Percentiles rank a stretch among this genome's conserved stretches.
Conservation (phyloP, 2,113 vertebrate species). For the Columba janthina region DNA sequence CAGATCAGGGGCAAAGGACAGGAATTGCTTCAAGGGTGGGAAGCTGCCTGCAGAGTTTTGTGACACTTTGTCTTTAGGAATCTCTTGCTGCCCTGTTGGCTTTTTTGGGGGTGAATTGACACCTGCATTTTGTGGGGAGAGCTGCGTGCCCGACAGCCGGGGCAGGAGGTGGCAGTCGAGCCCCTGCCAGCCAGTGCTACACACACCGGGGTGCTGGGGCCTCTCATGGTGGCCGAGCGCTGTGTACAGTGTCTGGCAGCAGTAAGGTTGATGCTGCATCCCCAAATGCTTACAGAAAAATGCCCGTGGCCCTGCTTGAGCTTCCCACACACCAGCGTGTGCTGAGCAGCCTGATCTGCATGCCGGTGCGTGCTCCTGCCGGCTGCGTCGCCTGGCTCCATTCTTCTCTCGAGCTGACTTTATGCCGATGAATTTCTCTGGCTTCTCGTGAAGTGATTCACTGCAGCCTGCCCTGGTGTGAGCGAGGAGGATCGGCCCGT, state of each 20-base stretch:
- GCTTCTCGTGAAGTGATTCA: background rate
- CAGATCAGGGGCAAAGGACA: background rate
- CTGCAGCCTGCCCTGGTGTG: background rate
- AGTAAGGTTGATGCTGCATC: background rate
- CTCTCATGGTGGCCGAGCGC: accelerated
- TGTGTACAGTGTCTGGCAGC: background rate
- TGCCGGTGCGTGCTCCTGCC: background rate
- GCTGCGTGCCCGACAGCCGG: background rate
- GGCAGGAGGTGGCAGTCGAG: background rate
- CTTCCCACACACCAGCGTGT: background rate
- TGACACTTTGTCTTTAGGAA: background rate
- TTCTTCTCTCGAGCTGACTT: background rate
- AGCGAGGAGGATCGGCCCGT: background rate
- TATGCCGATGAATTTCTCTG: background rate
- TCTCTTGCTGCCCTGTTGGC: background rate
- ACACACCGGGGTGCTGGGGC: background rate
- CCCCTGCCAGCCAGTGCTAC: background rate
- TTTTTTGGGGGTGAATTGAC: background rate
- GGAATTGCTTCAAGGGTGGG: background rate
- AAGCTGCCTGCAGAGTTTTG: background rate
- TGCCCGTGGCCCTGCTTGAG: background rate
- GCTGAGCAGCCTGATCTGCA: background rate
- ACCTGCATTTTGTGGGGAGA: background rate
- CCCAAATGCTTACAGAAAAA: background rate
- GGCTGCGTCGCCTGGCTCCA: background rate